Base-by-base conservation (phyloP, 2,888 invertebrate species). In the Lepeophtheirus nordmannii region DNA sequence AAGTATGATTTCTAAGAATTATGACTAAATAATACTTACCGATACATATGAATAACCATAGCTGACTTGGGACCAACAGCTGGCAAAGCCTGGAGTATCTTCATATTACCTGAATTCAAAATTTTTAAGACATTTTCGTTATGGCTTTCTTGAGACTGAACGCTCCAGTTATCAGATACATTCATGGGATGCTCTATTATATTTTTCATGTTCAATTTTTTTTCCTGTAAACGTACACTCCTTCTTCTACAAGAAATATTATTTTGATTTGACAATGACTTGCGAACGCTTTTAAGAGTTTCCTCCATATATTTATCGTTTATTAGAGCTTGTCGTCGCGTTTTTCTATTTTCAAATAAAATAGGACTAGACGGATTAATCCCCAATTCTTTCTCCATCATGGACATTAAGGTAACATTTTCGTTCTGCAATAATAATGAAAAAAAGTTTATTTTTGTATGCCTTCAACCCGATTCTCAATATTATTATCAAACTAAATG, bases 361-460 rank as follows among this genome's bases (percentile, higher is more conserved):
- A 62, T 39, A n/a, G 61, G 61, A 46, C 53, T 46, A 2, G 14
- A 14, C 3, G 61, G 38, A 17, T 62, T n/a, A n/a, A 62, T n/a
- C 12, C 62, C 62, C 9, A 62, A 22, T 20, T 41, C n/a, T 62
- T 46, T 62, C 17, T n/a, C 62, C 41, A 62, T 62, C 40, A 39
- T 20, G 12, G 53, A n/a, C 12, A 46, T 46, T 5, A 17, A 5
- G 5, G 8, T 3, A 2, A n/a, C 53, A 46, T 46, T 17, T n/a
- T 46, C 53, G 5, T 46, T 17, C 53, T 46, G 5, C 17, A 17
- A 46, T 17, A 17, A 46, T 46, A 8, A 41, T 11, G 41, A 41
- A 41, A 14, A 41, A 41, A 14, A 41, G 41, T n/a, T n/a, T 30
- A 5, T 30, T 30, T 30, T 30, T 7, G 2, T 30, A 5, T 30